Evolutionary conservation across 2,797 vertebrate genomes (phyloP), one percentile per base, ranked within the genome.

Genomic region (Podarcis siculus): DNA sequence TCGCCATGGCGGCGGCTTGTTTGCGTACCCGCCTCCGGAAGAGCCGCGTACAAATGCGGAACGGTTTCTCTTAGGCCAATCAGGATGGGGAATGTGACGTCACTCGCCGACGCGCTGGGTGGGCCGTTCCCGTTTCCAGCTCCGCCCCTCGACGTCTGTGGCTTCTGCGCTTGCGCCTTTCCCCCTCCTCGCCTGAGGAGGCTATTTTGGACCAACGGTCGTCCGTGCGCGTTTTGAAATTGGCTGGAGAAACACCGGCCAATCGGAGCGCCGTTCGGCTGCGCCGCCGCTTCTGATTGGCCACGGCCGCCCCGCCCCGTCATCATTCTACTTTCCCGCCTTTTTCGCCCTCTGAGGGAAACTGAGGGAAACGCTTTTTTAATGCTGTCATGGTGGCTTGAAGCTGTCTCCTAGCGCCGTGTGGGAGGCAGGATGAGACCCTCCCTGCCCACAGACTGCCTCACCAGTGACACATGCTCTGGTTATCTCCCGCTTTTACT

Each of bases 261-360:
- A 87, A 73, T 87, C 79, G 64, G 30, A 25, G 42, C 8, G 19
- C 4, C 17, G 9, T 15, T n/a, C 7, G 2, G 5, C 27, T 35
- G 21, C 19, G 10, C 2, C 19, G 3, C 25, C 27, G 7, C n/a
- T 37, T 72, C 35, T 81, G 35, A 64, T 42, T 87, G 79, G 86
- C 1, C 19, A 9, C 1, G 1, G 17, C 1, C 2, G 25, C 45
- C 27, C 17, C 8, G 8, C 10, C 17, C 4, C 27, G 30, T 7
- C 72, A 39, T 2, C 39, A 8, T 30, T 5, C 2, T 37, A 1
- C 23, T 8, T 17, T 21, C 3, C 17, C 25, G 15, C 8, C 27
- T 37, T 69, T 39, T 4, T 67, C 17, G 2, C 45, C 23, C 49
- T 55, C 49, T 55, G 49, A 55, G 49, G 49, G 49, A 49, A 49